These are phyloP conservation scores for Murina feae DNA, from an alignment of 2,113 vertebrate genomes.

Conservation along the genomic window DNA sequence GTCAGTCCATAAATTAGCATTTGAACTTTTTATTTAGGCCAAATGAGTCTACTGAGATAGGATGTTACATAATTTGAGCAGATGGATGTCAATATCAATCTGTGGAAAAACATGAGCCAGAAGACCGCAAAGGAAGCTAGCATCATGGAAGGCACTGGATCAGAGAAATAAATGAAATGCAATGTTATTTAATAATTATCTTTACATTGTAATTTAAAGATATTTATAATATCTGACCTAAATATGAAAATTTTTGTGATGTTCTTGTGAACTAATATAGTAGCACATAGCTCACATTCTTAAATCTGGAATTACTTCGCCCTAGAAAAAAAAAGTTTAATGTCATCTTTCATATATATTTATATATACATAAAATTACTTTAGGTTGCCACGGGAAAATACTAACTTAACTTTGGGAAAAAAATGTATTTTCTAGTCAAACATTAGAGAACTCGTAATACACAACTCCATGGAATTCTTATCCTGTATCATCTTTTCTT, in stretches of 20 bases:
- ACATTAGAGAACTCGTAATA: background rate
- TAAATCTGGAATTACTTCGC: background rate
- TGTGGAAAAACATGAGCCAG: background rate
- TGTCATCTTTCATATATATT: background rate
- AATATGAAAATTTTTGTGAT: background rate
- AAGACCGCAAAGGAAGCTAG: background rate
- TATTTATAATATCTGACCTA: background rate
- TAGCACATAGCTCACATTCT: background rate
- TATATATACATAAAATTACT: background rate
- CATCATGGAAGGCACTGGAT: background rate
- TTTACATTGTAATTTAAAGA: background rate
- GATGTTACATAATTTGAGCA: conserved; percentile 20
- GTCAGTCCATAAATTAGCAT: background rate
- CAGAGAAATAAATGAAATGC: background rate
- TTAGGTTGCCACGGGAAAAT: background rate
- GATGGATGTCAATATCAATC: background rate
- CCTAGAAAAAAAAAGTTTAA: background rate
- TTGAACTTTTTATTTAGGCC: conserved; percentile 3
- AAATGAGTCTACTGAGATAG: background rate
- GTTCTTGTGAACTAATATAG: background rate
- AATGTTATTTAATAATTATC: background rate
- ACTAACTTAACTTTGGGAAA: background rate
- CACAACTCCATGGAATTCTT: background rate
- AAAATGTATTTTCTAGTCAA: background rate
- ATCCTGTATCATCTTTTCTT: background rate